Evolutionary conservation across 2,888 invertebrate species (phyloP), one percentile per base, ranked within the genome.

Genomic region (Peribatodes rhomboidaria): DNA sequence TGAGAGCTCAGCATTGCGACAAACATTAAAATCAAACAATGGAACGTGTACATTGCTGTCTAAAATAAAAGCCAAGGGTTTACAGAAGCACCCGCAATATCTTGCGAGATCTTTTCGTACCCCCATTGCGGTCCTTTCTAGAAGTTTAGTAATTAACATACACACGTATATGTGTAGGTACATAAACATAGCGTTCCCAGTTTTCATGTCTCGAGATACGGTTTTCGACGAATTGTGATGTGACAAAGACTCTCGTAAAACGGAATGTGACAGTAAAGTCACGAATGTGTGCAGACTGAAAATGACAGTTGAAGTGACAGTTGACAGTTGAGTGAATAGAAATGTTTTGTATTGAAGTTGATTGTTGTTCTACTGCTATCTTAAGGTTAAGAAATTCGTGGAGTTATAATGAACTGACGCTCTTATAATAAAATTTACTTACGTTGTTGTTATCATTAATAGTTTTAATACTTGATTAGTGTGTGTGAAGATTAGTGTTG

Each of bases 131-230:
- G 58, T 56, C n/a, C 44, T 31, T 58, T 55, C 31, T 54, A 50
- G 37, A 65, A 65, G 55, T 65, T 60, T 44, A 42, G 58, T 62
- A 62, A 67, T 67, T 67, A 67, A 60, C 67, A 63, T 63, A 63
- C 60, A 55, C 57, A 56, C n/a, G n/a, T n/a, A n/a, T n/a, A n/a
- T n/a, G n/a, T n/a, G n/a, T n/a, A n/a, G n/a, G n/a, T n/a, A n/a
- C n/a, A n/a, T n/a, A n/a, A n/a, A n/a, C 20, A 50, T 39, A 33
- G 44, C 59, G 56, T 44, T 61, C 52, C 50, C 39, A 59, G 62
- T 60, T 62, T 66, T 60, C 62, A 55, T 58, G 61, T 61, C 37
- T 50, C 42, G 2, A 42, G 41, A 44, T 44, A 55, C 33, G 33
- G 6, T 44, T 53, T n/a, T 22, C 37, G 18, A 39, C 22, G 31